Base-by-base conservation (phyloP, 2,888 invertebrate species). In the Cistogaster globosa region DNA sequence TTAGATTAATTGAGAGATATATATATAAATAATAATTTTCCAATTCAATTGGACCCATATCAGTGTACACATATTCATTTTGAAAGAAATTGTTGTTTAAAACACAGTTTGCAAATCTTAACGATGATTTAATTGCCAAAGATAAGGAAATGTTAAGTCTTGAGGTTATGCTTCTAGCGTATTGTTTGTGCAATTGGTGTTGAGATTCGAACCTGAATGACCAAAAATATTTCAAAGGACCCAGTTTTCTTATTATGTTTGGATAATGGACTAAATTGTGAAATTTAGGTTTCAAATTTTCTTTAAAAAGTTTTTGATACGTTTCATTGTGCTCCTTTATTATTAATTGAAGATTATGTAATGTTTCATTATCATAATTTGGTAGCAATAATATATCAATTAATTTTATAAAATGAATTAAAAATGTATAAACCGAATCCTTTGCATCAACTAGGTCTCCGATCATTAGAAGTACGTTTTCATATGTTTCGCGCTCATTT, bases 181-280 rank as follows among this genome's bases (percentile, higher is more conserved):
- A 81, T 45, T 63, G 38, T 55, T 83, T 86, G 67, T 83, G 79
- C 18, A 83, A 53, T 75, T 83, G 76, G 26, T 86, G 81, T 72
- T 86, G 51, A 45, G 86, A 60, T 63, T 84, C 84, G 62, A 63
- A 84, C 38, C 77, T 62, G 45, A 84, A 86, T 55, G 71, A 75
- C 86, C 79, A 86, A 20, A 83, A 18, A 45, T 65, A 75, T 65
- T 72, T 78, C 38, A 83, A 38, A 20, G 82, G 86, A 65, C 86
- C 86, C 26, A 75, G 18, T 42, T 81, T 62, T 55, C 16, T 79
- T 32, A 77, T 76, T n/a, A n/a, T n/a, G n/a, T n/a, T n/a, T n/a
- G n/a, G n/a, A n/a, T n/a, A n/a, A n/a, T n/a, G n/a, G n/a, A n/a
- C n/a, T n/a, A n/a, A n/a, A n/a, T n/a, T n/a, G n/a, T n/a, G n/a